These are phyloP conservation scores for Sphenopsis melanotis DNA, from an alignment of 2,797 vertebrate species.

Conservation along the genomic window DNA sequence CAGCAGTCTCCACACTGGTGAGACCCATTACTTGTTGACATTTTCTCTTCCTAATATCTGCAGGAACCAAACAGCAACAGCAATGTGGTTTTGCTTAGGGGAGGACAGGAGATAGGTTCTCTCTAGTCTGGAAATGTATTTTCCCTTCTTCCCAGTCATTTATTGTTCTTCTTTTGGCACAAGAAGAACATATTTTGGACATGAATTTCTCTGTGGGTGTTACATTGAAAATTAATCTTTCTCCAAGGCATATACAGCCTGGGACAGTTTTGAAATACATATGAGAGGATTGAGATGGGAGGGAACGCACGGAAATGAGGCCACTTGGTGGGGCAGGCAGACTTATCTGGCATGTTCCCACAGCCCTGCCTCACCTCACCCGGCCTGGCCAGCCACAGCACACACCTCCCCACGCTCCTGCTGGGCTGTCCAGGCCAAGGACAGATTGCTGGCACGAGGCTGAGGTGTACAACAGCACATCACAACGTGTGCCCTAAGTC, in stretches of 20 bases:
- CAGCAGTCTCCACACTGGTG: not conserved
- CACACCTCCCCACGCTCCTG: rapidly evolving
- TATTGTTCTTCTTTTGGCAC: conserved; percentile 64
- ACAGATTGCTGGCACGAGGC: rapidly evolving
- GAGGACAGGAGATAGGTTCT: conserved; percentile 28
- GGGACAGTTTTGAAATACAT: conserved; percentile 14
- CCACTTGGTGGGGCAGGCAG: not conserved
- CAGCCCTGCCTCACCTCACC: not conserved
- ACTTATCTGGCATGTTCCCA: not conserved
- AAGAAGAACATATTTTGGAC: conserved; percentile 52
- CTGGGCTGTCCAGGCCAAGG: not conserved
- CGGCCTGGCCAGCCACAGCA: rapidly evolving
- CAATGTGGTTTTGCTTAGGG: conserved; percentile 23
- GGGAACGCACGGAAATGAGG: not conserved
- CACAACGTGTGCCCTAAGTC: rapidly evolving
- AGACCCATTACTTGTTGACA: not conserved
- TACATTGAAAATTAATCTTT: conserved; percentile 52
- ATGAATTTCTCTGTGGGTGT: conserved; percentile 62
- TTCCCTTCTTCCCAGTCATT: conserved; percentile 25
- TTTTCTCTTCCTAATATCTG: not conserved
- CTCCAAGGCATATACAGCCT: conserved; percentile 4
- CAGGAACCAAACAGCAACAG: not conserved
- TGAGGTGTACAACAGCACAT: rapidly evolving
- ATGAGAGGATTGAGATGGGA: not conserved
- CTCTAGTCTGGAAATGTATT: conserved; percentile 44